Percentiles rank a stretch among this genome's conserved stretches.
These are phyloP conservation scores for Drosophila aldrichi DNA, from an alignment of 2,888 invertebrate species.

Conservation along the genomic window DNA sequence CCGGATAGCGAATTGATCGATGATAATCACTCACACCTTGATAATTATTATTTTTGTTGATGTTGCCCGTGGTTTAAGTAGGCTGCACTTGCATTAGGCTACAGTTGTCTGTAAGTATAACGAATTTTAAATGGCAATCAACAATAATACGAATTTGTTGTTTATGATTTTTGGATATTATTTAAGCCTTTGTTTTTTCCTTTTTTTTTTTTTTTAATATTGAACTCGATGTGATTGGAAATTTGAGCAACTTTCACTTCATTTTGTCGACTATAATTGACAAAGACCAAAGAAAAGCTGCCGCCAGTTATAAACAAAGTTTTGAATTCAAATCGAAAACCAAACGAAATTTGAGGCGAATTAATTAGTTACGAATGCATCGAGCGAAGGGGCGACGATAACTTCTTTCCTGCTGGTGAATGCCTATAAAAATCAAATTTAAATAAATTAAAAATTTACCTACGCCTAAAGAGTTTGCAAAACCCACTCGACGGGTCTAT, in stretches of 20 bases:
- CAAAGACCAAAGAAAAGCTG: slow-evolving; percentile 60
- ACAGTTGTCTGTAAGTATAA: slow-evolving; percentile 5
- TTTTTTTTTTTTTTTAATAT: slow-evolving; percentile 37
- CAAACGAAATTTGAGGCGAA: slow-evolving; percentile 64
- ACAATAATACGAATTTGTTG: slow-evolving; percentile 33
- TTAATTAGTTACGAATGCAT: slow-evolving; percentile 84
- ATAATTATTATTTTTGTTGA: slow-evolving; percentile 3
- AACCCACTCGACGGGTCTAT: slow-evolving; percentile 28
- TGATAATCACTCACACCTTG: slow-evolving; percentile 45
- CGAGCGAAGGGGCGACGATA: slow-evolving; percentile 44
- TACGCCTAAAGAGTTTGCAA: slow-evolving; percentile 51
- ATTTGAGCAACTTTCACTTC: slow-evolving; percentile 73
- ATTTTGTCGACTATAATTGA: slow-evolving; percentile 66
- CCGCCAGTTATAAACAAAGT: slow-evolving; percentile 44
- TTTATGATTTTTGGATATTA: slow-evolving; percentile 57
- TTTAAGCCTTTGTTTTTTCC: slow-evolving; percentile 46
- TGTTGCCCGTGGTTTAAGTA: slow-evolving; percentile 8
- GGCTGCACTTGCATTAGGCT: slow-evolving; percentile 27
- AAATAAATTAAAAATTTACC: slow-evolving; percentile 74
- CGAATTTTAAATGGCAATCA: slow-evolving; percentile 31
- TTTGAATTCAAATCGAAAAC: slow-evolving; percentile 41
- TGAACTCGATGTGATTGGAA: slow-evolving; percentile 46
- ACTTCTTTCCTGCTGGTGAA: slow-evolving; percentile 63
- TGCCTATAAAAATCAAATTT: slow-evolving; percentile 69
- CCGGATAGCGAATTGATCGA: background rate